phyloP scores from a whole-genome alignment of 2,797 vertebrate species.

The Sebastes ruberrimus region DNA sequence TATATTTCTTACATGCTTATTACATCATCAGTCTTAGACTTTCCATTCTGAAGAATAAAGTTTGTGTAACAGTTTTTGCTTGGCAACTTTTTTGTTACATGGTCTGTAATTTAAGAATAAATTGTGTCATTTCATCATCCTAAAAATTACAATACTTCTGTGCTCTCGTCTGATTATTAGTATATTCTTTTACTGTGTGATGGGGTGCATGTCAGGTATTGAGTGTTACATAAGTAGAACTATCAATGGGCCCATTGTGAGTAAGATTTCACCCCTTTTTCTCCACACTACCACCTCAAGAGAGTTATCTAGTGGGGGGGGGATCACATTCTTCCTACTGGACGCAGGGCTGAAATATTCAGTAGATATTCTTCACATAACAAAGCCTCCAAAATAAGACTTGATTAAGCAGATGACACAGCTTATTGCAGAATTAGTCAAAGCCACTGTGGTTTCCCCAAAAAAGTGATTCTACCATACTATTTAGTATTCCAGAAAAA shows the following conservation, averaged over 20 bases:
- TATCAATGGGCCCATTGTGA: conserved; percentile 5
- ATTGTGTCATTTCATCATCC: conserved; percentile 74
- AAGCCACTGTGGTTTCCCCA: not conserved
- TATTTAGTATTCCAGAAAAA: too few species aligned
- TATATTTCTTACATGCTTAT: conserved; percentile 66
- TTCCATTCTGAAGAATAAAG: conserved; percentile 66
- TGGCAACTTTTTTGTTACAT: conserved; percentile 70
- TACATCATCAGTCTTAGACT: conserved; percentile 65
- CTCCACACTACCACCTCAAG: not conserved
- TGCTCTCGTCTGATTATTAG: not conserved
- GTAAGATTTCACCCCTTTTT: not conserved
- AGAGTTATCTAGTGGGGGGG: not conserved
- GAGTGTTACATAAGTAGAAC: not conserved
- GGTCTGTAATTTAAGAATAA: conserved; percentile 81
- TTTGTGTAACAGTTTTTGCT: conserved; percentile 71
- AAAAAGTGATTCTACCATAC: not conserved
- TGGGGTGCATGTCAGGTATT: not conserved
- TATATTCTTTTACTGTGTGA: not conserved
- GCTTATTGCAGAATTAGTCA: not conserved
- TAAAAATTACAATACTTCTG: conserved; percentile 23
- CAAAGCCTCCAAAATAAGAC: not conserved
- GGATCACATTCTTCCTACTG: not conserved
- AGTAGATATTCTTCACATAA: not conserved
- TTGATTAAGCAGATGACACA: not conserved
- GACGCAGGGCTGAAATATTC: not conserved